Percentiles rank a stretch among this genome's conserved stretches.
phyloP scores from a whole-genome alignment of 2,113 vertebrate genomes.

The Prietella phreatophila region DNA sequence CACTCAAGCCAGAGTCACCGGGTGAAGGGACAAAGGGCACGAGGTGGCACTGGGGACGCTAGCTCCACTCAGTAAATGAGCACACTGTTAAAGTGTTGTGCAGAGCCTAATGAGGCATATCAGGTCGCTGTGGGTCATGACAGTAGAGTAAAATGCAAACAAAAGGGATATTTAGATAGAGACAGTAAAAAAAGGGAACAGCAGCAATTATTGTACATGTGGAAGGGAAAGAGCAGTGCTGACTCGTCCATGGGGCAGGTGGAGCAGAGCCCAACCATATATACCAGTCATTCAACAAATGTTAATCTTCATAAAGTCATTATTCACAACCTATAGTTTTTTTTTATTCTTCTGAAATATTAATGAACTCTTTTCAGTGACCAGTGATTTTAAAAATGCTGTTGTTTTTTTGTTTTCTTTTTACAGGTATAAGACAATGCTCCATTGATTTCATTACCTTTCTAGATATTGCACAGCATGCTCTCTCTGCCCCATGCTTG shows the following conservation, averaged over 20 bases:
- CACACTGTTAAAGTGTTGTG: conserved; percentile 64
- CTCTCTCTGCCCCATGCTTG: background rate
- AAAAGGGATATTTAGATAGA: conserved; percentile 19
- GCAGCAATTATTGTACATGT: background rate
- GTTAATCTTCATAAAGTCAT: background rate
- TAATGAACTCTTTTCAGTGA: background rate
- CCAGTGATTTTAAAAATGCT: background rate
- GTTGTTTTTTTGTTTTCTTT: background rate
- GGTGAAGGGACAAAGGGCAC: conserved; percentile 36
- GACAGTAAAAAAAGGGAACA: background rate
- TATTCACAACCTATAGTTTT: background rate
- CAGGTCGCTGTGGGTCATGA: background rate
- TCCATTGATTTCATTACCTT: no score
- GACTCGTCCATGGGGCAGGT: background rate
- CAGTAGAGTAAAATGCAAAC: conserved; percentile 21
- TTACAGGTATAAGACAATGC: background rate
- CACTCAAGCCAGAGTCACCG: conserved; percentile 56
- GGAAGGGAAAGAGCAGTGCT: background rate
- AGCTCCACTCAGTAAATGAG: conserved; percentile 63
- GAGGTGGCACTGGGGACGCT: conserved; percentile 33
- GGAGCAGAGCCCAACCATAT: background rate
- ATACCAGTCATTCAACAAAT: background rate
- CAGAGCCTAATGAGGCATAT: conserved; percentile 35
- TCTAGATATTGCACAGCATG: background rate
- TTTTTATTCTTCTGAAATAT: background rate